phyloP scores from a whole-genome alignment of 2,113 vertebrate species.

The Vireo altiloquus region DNA sequence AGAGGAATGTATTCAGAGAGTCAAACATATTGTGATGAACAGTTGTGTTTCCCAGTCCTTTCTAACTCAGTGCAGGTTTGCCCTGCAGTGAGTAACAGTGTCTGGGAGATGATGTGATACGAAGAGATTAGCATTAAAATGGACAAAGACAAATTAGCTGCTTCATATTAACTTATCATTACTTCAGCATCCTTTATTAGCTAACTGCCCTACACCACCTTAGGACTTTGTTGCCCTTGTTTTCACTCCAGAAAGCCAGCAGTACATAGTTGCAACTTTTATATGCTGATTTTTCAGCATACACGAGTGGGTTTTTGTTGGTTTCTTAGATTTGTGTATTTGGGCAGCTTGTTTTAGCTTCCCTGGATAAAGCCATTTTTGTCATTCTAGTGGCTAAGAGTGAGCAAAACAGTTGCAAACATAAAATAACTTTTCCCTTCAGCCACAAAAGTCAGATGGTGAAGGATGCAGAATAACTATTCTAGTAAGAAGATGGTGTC shows the following conservation, averaged over 20 bases:
- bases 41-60: background rate
- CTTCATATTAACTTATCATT: background rate
- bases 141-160: background rate
- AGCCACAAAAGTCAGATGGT: background rate
- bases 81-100: background rate
- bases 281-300: background rate
- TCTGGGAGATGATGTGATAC: background rate
- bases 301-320: accelerated
- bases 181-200: background rate
- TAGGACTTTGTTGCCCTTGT: background rate
- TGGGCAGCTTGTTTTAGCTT: background rate
- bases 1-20: background rate
- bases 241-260: background rate
- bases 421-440: background rate
- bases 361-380: background rate
- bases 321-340: accelerated
- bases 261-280: background rate
- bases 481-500: background rate
- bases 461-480: background rate
- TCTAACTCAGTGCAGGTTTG: background rate
- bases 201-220: background rate
- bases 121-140: background rate
- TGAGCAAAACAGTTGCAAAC: background rate
- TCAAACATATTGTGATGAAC: background rate
- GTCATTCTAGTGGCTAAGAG: background rate